A percentile compares a stretch with the other conserved stretches of the same genome.
phyloP scores from a whole-genome alignment of 2,888 invertebrate species.

The Melinaea marsaeus region DNA sequence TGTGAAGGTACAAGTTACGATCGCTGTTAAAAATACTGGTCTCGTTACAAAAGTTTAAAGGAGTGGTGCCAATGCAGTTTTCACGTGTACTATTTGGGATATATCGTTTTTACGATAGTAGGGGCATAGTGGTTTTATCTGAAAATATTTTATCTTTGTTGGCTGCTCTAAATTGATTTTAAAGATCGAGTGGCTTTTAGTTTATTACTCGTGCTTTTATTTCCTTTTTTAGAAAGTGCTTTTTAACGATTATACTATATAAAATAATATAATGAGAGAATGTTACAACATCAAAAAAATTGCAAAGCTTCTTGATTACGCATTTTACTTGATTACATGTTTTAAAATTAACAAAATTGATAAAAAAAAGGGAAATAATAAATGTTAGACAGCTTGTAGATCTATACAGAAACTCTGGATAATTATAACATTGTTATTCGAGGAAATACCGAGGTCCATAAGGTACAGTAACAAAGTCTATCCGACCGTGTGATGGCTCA shows the following conservation, averaged over 20 bases:
- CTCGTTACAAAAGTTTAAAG: constrained; percentile 3
- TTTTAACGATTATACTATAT: too few species aligned
- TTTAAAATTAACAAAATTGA: background rate
- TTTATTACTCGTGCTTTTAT: background rate
- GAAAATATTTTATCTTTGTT: background rate
- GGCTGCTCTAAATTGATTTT: background rate
- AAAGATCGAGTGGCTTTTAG: background rate
- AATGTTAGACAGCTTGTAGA: background rate
- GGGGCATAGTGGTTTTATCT: background rate
- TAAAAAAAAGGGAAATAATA: background rate
- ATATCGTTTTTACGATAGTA: background rate
- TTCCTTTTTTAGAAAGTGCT: too few species aligned
- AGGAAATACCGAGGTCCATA: constrained; percentile 36
- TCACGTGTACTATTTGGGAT: background rate
- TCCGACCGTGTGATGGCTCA: constrained; percentile 54
- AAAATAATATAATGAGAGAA: too few species aligned
- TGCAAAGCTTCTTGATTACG: too few species aligned
- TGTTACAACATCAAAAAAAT: too few species aligned
- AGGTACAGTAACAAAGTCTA: constrained; percentile 43
- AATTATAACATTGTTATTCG: constrained; percentile 32
- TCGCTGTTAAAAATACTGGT: constrained; percentile 19
- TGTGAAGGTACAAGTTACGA: constrained; percentile 9
- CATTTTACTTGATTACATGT: too few species aligned
- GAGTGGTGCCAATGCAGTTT: constrained; percentile 4
- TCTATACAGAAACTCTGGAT: background rate